Base-by-base conservation (phyloP, 2,797 vertebrate species). In the Syngnathus rostellatus region DNA sequence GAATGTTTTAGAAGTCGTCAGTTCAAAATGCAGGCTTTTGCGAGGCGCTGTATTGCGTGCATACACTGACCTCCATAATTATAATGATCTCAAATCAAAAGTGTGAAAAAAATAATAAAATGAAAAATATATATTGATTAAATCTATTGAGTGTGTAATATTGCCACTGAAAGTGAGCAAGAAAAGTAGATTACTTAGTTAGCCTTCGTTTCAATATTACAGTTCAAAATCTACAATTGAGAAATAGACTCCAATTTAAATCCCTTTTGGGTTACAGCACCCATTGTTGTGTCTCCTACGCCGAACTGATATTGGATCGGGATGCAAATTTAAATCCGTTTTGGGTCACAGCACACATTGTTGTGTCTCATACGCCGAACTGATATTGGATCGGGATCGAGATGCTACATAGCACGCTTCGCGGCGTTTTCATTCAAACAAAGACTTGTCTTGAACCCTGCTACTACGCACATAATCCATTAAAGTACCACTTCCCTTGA, bases 381-480 rank as follows among this genome's bases (percentile, higher is more conserved):
- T n/a, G 58, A 3, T n/a, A n/a, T 39, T 19, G n/a, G 38, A n/a
- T n/a, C 9, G 19, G 38, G 17, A 1, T n/a, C 17, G 38, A 5
- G 37, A 60, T 40, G 58, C 58, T 60, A 60, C 38, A 60, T 40
- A 11, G n/a, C n/a, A 41, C 21, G 59, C 39, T 62, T 23, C 12
- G 25, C 43, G 23, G 7, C 40, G 21, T 45, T 62, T 63, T 38
- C 62, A 63, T 63, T 63, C 43, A 48, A 62, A 63, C 45, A 63
- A 63, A 63, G 62, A 48, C 62, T 63, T 46, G 12, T 38, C 9
- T 38, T n/a, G 3, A 38, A 37, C 31, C 2, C 3, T 11, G 23
- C 14, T 12, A 14, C 14, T 48, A 12, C 2, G 14, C 46, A 37
- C 38, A 6, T 16, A 12, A 37, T 51, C 25, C 25, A 38, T 11